These are phyloP conservation scores for Steatocranus sp. DNA, from an alignment of 2,797 vertebrate genomes.

Conservation along the genomic window DNA sequence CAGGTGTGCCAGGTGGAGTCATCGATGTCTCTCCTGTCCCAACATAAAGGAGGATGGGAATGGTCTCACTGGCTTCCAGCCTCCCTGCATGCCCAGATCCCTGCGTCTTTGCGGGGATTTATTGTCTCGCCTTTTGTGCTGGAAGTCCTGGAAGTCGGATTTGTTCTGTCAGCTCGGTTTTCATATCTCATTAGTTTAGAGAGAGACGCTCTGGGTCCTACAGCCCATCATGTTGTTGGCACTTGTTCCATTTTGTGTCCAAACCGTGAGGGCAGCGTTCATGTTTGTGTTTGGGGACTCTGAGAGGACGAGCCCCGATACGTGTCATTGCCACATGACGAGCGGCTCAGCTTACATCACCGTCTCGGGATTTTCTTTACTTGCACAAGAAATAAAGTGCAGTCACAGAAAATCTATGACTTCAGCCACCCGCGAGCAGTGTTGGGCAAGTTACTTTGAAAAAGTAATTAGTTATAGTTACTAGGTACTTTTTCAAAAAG, in stretches of 20 bases:
- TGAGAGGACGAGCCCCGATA: fast-evolving
- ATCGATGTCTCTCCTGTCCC: too few relatives aligned
- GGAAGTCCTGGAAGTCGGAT: neutral
- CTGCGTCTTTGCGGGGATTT: fast-evolving
- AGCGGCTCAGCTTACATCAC: neutral
- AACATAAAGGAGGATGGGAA: fast-evolving
- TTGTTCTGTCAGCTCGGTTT: neutral
- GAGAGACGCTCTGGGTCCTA: neutral
- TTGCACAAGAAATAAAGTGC: fast-evolving
- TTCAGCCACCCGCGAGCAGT: fast-evolving
- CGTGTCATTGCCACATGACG: neutral
- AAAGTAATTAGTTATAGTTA: neutral
- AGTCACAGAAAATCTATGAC: neutral
- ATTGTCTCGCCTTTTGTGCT: neutral
- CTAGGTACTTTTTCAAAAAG: fast-evolving
- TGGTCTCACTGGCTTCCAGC: neutral
- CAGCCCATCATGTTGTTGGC: fast-evolving
- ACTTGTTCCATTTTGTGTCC: neutral
- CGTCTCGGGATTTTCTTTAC: fast-evolving
- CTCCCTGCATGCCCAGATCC: neutral
- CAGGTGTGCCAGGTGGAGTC: neutral
- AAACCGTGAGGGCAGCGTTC: neutral
- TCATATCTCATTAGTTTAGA: neutral
- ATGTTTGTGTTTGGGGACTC: neutral
- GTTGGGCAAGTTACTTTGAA: neutral